A percentile compares a stretch with the other conserved stretches of the same genome.
phyloP scores from a whole-genome alignment of 2,888 invertebrate genomes.

The Escarpia spicata region DNA sequence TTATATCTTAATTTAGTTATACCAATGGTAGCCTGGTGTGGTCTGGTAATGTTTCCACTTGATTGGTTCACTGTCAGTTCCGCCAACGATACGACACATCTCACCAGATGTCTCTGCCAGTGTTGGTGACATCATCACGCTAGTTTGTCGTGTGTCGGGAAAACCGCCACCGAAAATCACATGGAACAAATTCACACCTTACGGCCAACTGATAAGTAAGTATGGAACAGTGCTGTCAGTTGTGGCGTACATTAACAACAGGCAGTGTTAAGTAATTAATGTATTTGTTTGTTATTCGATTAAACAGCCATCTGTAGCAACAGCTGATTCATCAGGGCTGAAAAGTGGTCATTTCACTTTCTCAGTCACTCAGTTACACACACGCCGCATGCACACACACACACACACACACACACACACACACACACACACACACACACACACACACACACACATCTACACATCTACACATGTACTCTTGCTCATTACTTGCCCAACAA shows the following conservation, averaged over 20 bases:
- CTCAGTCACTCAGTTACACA: too few relatives aligned
- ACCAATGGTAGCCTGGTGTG: background rate
- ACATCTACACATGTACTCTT: too few relatives aligned
- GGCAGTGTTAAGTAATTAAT: background rate
- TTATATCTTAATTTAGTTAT: background rate
- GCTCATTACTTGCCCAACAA: too few relatives aligned
- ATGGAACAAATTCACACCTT: background rate
- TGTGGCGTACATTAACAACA: background rate
- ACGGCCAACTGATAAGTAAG: background rate
- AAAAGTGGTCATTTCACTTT: too few relatives aligned
- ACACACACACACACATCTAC: too few relatives aligned
- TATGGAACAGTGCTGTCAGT: background rate
- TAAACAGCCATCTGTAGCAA: too few relatives aligned
- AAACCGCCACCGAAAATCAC: background rate
- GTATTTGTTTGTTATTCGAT: too few relatives aligned
- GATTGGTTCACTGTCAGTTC: background rate
- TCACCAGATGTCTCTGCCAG: slow-evolving; percentile 16
- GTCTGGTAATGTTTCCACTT: background rate
- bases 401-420: too few relatives aligned
- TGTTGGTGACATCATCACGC: slow-evolving; percentile 1
- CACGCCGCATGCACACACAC: too few relatives aligned
- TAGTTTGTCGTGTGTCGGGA: background rate
- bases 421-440: too few relatives aligned
- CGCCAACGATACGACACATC: background rate
- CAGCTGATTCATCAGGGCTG: too few relatives aligned